Percentiles rank a stretch among this genome's conserved stretches.
Evolutionary conservation across 2,888 invertebrate genomes (phyloP).

Genomic region (Rhorus exstirpatorius): DNA sequence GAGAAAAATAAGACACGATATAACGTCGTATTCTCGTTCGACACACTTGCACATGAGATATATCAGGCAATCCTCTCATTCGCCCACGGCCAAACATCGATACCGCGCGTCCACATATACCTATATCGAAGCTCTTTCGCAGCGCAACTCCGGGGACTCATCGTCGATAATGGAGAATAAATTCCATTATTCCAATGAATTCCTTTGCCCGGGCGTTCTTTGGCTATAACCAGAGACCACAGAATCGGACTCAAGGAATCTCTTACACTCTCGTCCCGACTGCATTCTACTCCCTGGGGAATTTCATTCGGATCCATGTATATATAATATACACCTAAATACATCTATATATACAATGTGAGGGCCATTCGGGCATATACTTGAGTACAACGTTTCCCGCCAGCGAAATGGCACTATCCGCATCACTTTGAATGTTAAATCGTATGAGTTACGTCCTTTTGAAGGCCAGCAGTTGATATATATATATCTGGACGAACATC

Average conservation of each 20-base stretch:
- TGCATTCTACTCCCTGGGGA: slow-evolving; percentile 53
- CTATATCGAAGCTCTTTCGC: slow-evolving; percentile 21
- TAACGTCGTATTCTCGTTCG: background rate
- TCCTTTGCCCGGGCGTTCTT: slow-evolving; percentile 59
- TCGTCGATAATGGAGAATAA: slow-evolving; percentile 67
- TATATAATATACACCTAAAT: slow-evolving; percentile 10
- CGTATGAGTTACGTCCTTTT: no score
- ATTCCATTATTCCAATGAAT: slow-evolving; percentile 76
- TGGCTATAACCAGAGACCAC: slow-evolving; percentile 62
- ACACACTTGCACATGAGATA: background rate
- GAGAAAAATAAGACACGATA: slow-evolving; percentile 5
- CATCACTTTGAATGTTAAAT: background rate
- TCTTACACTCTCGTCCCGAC: slow-evolving; percentile 51
- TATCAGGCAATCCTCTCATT: background rate
- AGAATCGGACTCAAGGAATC: slow-evolving; percentile 52
- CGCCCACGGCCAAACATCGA: background rate
- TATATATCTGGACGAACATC: no score
- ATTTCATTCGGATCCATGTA: slow-evolving; percentile 72
- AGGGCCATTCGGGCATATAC: no score
- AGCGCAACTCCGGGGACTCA: slow-evolving; percentile 28
- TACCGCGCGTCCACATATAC: no score
- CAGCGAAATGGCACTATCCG: background rate
- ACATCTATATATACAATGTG: background rate
- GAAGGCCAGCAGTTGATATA: no score
- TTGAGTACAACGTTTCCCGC: no score